These are phyloP conservation scores for Cephalopachus bancanus DNA, from an alignment of 2,797 vertebrate genomes.

Conservation along the genomic window DNA sequence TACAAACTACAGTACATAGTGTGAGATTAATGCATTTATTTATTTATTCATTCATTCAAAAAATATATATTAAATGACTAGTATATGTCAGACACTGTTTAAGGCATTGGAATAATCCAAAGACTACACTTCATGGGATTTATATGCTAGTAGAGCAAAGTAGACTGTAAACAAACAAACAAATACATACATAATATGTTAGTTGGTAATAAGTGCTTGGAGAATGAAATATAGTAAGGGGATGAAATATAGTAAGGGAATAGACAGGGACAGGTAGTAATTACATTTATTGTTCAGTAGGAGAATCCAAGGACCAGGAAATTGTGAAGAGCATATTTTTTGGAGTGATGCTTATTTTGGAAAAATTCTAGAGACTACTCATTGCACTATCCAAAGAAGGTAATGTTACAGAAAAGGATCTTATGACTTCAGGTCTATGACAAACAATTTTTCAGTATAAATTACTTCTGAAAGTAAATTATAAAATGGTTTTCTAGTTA, in stretches of 20 bases:
- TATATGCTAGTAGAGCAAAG: background rate
- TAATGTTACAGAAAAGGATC: background rate
- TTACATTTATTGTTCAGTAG: background rate
- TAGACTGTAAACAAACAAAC: background rate
- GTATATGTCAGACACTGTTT: background rate
- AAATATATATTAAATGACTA: background rate
- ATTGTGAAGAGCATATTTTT: conserved; percentile 40
- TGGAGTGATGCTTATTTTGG: conserved; percentile 55
- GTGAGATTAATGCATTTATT: background rate
- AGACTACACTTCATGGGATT: background rate
- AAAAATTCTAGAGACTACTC: conserved; percentile 48
- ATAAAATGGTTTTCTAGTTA: conserved; percentile 29
- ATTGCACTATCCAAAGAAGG: conserved; percentile 1
- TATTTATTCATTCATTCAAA: background rate
- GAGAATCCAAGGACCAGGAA: conserved; percentile 4
- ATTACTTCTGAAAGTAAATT: background rate
- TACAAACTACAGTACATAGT: background rate
- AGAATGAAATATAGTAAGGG: background rate
- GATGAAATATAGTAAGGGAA: background rate
- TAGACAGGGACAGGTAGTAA: background rate
- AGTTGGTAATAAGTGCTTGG: background rate
- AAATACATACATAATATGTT: background rate
- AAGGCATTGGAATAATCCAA: background rate
- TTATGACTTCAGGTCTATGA: background rate
- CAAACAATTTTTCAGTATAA: conserved; percentile 40